Evolutionary conservation across 1,140 invertebrate genomes (phyloP).

Genomic region (Aphidius gifuensis): DNA sequence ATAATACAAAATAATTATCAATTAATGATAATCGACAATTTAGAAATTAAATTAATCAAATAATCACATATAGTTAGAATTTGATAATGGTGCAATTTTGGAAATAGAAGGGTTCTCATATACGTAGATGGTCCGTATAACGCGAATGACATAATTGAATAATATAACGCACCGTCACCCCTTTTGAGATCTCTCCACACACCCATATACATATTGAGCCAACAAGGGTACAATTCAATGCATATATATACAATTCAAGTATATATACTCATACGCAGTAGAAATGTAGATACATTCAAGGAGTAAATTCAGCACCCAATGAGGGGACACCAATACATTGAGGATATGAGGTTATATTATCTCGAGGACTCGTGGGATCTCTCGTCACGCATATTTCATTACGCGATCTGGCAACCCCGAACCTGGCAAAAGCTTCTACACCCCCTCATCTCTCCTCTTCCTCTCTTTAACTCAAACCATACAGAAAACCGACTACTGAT

Average conservation of each 20-base stretch:
- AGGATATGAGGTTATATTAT: constrained; percentile 29
- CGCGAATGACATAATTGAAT: constrained; percentile 56
- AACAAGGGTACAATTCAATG: neutral
- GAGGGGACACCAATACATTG: neutral
- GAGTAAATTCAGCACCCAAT: too few species aligned
- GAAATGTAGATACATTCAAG: neutral
- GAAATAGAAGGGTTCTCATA: neutral
- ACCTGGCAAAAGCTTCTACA: neutral
- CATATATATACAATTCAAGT: neutral
- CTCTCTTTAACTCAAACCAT: neutral
- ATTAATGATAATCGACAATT: constrained; percentile 45
- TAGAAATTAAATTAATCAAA: constrained; percentile 49
- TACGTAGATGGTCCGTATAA: constrained; percentile 40
- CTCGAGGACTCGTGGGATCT: constrained; percentile 48
- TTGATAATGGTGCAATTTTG: constrained; percentile 45
- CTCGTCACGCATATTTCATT: constrained; percentile 56
- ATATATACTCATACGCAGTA: neutral
- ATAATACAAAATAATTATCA: constrained; percentile 34
- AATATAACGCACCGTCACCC: constrained; percentile 45
- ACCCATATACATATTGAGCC: too few species aligned
- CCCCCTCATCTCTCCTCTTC: neutral
- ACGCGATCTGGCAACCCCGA: constrained; percentile 41
- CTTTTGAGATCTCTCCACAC: neutral
- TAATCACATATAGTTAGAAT: constrained; percentile 41
- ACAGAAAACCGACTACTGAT: too few species aligned